Evolutionary conservation across 2,888 invertebrate species (phyloP), one percentile per base, ranked within the genome.

Genomic region (Muscina levida): DNA sequence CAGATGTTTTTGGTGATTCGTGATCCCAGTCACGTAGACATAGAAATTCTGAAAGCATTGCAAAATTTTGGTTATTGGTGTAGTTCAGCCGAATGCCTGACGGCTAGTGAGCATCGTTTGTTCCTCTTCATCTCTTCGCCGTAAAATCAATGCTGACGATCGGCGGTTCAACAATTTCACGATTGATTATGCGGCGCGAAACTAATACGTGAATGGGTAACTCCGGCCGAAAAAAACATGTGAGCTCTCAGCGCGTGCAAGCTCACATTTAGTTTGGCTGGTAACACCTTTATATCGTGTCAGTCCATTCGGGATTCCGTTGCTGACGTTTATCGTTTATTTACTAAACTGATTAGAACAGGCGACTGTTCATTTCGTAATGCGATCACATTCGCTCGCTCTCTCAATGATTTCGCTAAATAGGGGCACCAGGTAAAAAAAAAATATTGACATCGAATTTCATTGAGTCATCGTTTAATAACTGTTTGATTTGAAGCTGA

Each of bases 1-100:
- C 42, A 44, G 39, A 48, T 46, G 8, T 59, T 19, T 44, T 31
- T 31, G 8, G 31, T 31, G 31, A 39, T 82, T 78, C 78, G 72
- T 83, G 82, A 78, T 48, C n/a, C 70, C 31, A 82, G 83, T 83
- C 83, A 83, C 83, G 83, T 83, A 83, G 73, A 70, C 83, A 79
- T 72, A 74, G 42, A 62, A 62, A 22, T 62, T 42, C 11, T 42
- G 42, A 62, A 22, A 62, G 62, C 62, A 22, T 42, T 22, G 22
- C 62, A 22, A 62, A 62, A 13, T 22, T 5, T 57, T 22, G 42
- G 42, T 62, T n/a, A 22, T 42, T 39, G 13, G 17, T 56, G n/a
- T 22, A 26, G n/a, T n/a, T n/a, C n/a, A 56, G 11, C 13, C 26
- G 26, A 13, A 56, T n/a, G n/a, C n/a, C n/a, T n/a, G n/a, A n/a